Evolutionary conservation across 1,140 invertebrate species (phyloP), one percentile per base, ranked within the genome.

Genomic region (Aradophagus sp.): DNA sequence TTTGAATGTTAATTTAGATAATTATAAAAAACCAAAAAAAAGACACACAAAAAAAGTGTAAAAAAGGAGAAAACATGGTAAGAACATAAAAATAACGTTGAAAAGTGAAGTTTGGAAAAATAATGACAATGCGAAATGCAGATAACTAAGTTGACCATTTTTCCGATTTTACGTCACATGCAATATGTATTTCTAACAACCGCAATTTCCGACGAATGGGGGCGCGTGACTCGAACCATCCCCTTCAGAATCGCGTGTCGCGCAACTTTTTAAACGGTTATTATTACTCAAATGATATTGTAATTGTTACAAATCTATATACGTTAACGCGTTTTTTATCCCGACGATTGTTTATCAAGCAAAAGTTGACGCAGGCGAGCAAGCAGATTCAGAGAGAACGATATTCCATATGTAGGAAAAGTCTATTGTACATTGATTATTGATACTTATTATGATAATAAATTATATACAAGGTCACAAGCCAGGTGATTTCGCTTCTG

Each of bases 381-480:
- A 74, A 65, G 50, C 71, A 73, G 44, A 75, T 56, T 58, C 68
- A 69, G 73, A 68, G 55, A 71, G 34, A 76, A 74, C 42, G 73
- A 78, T 76, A 80, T 77, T 80, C 56, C 75, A 77, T 78, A 77
- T 74, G 79, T 86, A 84, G 82, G 77, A 73, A 77, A 80, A 68
- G 56, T 85, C 76, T 84, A 84, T 84, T 85, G 84, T 85, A 86
- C 79, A 85, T 85, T 84, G 78, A 82, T 84, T 84, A 84, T 84
- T 84, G 82, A 84, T 83, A 86, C 79, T 80, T 84, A 83, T 80
- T 80, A 85, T 79, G 39, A 81, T 79, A 80, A 86, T 86, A 84
- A 85, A 86, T 86, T 86, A 84, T 84, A 84, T 85, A 85, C 79
- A 84, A 84, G 83, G 77, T 84, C 79, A 82, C 38, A 56, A 75